phyloP scores from a whole-genome alignment of 2,888 invertebrate genomes.

The Acleris sparsana region DNA sequence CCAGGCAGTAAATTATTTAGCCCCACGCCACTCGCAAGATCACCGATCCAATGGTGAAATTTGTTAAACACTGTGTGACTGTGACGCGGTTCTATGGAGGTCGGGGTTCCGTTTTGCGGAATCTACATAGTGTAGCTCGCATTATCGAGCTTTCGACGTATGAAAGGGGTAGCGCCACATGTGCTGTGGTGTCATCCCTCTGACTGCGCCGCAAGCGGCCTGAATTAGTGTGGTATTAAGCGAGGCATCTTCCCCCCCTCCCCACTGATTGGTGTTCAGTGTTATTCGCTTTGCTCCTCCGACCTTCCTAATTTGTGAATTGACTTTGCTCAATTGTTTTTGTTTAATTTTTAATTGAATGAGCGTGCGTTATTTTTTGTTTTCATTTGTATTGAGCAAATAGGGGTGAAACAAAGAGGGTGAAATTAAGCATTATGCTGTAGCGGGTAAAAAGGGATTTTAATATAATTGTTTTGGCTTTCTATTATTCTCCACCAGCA shows the following conservation, averaged over 20 bases:
- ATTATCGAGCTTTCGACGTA: no score
- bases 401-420: constrained; percentile 5
- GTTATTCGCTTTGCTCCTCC: constrained; percentile 18
- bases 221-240: constrained; percentile 10
- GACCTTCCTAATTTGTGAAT: constrained; percentile 17
- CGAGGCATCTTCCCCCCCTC: constrained; percentile 2
- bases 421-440: constrained; percentile 5
- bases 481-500: not conserved
- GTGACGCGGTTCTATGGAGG: no score
- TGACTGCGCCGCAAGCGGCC: not conserved
- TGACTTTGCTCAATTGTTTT: constrained; percentile 20
- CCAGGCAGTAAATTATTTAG: constrained; percentile 6
- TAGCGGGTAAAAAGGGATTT: not conserved
- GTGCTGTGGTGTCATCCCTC: not conserved
- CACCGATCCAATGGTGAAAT: no score
- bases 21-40: no score
- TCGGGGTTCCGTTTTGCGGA: not conserved
- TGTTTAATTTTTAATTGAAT: constrained; percentile 28
- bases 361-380: constrained; percentile 14
- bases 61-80: no score
- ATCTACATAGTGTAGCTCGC: no score
- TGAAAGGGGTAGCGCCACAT: not conserved
- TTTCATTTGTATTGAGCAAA: constrained; percentile 22
- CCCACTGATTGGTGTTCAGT: constrained; percentile 13
- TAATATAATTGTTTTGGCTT: constrained; percentile 9